Base-by-base conservation (phyloP, 2,113 vertebrate species). In the Silurus glanis region DNA sequence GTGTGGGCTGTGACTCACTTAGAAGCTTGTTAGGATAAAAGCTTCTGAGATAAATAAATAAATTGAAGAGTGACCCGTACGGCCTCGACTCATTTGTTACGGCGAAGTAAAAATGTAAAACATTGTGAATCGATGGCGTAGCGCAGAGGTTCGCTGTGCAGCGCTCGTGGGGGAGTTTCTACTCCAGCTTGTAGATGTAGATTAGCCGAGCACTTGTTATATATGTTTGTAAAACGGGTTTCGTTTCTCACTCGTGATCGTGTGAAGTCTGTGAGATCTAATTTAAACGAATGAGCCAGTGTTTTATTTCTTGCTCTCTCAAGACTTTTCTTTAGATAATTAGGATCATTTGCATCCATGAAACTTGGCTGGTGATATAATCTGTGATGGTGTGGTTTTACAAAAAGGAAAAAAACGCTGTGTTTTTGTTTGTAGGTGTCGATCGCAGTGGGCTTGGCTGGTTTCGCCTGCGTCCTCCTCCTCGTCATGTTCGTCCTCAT, bases 401-500 rank as follows among this genome's bases (percentile, higher is more conserved):
- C 2, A 37, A 37, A 37, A 37, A 37, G 3, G 2, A 37, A 37
- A 37, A 37, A 37, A 37, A 37, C 37, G 37, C 37, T 82, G 4
- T 86, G 59, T 45, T 8, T 88, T 14, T 58, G 67, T 87, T 66
- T 88, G 13, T 85, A 99, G 98, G 96, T 99, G 21, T 97, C 97
- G 85, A 96, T 99, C 81, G 98, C 97, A 0, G 97, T 99, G 0
- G 97, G 97, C 53, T 94, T 99, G 56, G 97, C 97, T 45, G 97
- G 96, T 23, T 97, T 98, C 71, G 97, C 96, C 84, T 97, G 97
- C 53, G 95, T 99, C 81, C 94, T 98, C 86, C 91, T 99, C 88
- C 94, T 97, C 81, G 92, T 98, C 83, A 96, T 99, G 82, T 98
- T 98, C 80, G 95, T 99, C 80, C 95, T 99, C 94, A 96, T 99